phyloP scores from a whole-genome alignment of 2,113 vertebrate genomes.

The Neolamprologus kungweensis region DNA sequence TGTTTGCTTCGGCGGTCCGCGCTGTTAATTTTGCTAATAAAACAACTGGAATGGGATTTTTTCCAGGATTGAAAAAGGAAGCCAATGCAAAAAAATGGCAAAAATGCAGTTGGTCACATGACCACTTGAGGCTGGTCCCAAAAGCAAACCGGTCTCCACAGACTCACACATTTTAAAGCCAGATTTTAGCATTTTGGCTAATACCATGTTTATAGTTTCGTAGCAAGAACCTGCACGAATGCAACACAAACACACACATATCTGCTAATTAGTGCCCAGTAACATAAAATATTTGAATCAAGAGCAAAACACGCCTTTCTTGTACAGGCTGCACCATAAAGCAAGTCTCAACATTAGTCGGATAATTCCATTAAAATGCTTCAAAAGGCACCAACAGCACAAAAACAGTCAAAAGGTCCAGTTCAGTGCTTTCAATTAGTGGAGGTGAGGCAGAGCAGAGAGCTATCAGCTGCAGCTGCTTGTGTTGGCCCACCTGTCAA shows the following conservation, averaged over 20 bases:
- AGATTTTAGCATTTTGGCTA: not conserved
- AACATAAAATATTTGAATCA: not conserved
- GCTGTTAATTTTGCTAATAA: not conserved
- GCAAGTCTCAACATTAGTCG: not conserved
- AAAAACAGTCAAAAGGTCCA: not conserved
- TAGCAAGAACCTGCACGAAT: not conserved
- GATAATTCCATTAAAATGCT: not conserved
- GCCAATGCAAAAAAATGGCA: not conserved
- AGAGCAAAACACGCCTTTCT: not conserved
- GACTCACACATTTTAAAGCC: not conserved
- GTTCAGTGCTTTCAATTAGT: not conserved
- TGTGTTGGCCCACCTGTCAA: not conserved
- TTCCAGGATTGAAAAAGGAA: not conserved
- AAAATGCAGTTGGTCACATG: not conserved
- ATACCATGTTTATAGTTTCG: not conserved
- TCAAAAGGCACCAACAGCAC: not conserved
- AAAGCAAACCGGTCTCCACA: not conserved
- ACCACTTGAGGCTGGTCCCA: not conserved
- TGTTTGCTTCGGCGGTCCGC: fast-evolving
- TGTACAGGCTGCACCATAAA: not conserved
- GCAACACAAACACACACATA: not conserved
- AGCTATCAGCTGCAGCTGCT: not conserved
- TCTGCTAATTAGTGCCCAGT: not conserved
- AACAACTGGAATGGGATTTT: not conserved
- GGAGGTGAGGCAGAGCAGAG: not conserved